A percentile compares a stretch with the other conserved stretches of the same genome.
Conservation (phyloP, 2,888 invertebrate species). For the Himalopsyche kuldschensis region DNA sequence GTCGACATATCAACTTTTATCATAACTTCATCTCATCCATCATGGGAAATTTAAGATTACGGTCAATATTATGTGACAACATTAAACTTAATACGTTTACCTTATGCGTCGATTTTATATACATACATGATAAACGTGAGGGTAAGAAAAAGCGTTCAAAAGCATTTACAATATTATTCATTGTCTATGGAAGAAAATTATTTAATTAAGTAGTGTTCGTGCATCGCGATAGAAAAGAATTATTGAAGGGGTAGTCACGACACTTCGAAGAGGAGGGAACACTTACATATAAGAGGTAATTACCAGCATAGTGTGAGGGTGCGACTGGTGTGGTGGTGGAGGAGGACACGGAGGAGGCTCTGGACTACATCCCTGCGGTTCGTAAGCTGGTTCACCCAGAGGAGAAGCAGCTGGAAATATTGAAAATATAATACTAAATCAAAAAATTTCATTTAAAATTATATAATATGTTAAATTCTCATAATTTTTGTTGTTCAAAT, state of each 20-base stretch:
- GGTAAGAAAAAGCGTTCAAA: not conserved
- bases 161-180: not conserved
- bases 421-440: not conserved
- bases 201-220: not conserved
- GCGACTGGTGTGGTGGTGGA: constrained; percentile 53
- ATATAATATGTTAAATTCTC: too few species aligned
- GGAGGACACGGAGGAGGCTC: constrained; percentile 64
- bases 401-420: constrained; percentile 57
- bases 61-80: too few species aligned
- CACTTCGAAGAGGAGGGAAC: constrained; percentile 18
- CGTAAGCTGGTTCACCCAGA: constrained; percentile 62
- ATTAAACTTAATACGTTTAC: too few species aligned
- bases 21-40: too few species aligned
- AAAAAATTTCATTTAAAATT: too few species aligned
- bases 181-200: not conserved
- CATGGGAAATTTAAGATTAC: too few species aligned
- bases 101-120: too few species aligned
- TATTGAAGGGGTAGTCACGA: not conserved
- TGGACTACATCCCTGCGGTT: constrained; percentile 60
- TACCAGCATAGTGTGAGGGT: constrained; percentile 62
- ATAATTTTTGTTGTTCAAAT: too few species aligned
- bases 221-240: not conserved
- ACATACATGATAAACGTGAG: too few species aligned
- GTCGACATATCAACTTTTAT: too few species aligned
- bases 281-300: constrained; percentile 61